Conservation (phyloP, 2,888 invertebrate genomes). For the Selenia dentaria region DNA sequence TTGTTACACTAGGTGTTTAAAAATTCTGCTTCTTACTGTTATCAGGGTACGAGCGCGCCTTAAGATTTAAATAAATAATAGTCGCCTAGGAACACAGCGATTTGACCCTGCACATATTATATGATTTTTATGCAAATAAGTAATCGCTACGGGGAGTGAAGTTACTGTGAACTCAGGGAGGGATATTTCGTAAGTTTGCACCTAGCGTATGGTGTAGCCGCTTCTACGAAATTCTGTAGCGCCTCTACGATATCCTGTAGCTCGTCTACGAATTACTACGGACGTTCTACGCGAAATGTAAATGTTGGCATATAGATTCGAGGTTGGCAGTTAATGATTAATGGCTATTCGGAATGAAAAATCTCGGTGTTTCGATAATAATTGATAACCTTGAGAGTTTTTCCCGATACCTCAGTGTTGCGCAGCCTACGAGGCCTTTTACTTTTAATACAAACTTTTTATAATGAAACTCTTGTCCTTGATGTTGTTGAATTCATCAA, state of each 20-base stretch:
- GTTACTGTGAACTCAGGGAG: too few relatives aligned
- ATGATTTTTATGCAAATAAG: too few relatives aligned
- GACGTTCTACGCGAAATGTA: slow-evolving; percentile 5
- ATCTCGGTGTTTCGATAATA: slow-evolving; percentile 15
- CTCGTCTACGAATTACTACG: slow-evolving; percentile 29
- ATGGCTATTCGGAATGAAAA: slow-evolving; percentile 16
- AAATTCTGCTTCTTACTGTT: too few relatives aligned
- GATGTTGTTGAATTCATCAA: not conserved
- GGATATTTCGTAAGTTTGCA: too few relatives aligned
- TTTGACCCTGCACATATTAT: too few relatives aligned
- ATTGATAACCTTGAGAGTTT: slow-evolving; percentile 19
- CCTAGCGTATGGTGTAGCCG: slow-evolving; percentile 22
- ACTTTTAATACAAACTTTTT: slow-evolving; percentile 12
- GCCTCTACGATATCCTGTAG: slow-evolving; percentile 34
- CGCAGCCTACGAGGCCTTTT: slow-evolving; percentile 22
- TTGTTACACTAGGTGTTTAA: too few relatives aligned
- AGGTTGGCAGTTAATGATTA: slow-evolving; percentile 8
- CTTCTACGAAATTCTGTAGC: slow-evolving; percentile 34
- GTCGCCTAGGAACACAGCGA: too few relatives aligned
- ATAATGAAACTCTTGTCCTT: slow-evolving; percentile 7
- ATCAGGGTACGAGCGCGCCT: too few relatives aligned
- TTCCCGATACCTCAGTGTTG: slow-evolving; percentile 8
- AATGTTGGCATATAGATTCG: slow-evolving; percentile 2
- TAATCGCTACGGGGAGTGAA: too few relatives aligned
- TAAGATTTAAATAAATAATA: too few relatives aligned